Evolutionary conservation across 2,888 invertebrate species (phyloP).

Genomic region (Perizoma affinitatum): DNA sequence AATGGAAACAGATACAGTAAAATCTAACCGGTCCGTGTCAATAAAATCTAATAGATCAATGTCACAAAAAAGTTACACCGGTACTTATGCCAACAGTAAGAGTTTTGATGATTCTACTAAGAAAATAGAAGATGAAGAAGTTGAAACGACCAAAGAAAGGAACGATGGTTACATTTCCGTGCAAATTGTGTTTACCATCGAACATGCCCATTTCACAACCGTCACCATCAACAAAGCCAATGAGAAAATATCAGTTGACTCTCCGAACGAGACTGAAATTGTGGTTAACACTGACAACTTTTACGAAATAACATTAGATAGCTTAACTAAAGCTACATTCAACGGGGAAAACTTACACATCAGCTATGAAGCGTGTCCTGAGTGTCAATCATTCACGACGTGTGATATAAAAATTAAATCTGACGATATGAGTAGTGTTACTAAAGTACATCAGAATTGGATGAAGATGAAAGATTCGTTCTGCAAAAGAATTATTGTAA

Average conservation of each 20-base stretch:
- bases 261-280: constrained; percentile 64
- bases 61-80: constrained; percentile 55
- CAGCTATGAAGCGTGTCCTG: constrained; percentile 60
- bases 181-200: constrained; percentile 63
- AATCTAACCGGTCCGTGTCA: constrained; percentile 35
- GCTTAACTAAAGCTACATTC: constrained; percentile 61
- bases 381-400: constrained; percentile 60
- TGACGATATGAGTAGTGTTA: constrained; percentile 45
- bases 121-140: constrained; percentile 49
- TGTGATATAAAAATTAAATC: constrained; percentile 60
- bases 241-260: constrained; percentile 59
- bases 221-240: constrained; percentile 69
- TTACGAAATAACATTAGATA: constrained; percentile 63
- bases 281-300: constrained; percentile 54
- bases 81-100: constrained; percentile 29
- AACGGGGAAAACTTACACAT: constrained; percentile 63
- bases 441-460: constrained; percentile 58
- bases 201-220: constrained; percentile 82
- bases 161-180: constrained; percentile 70
- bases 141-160: constrained; percentile 42
- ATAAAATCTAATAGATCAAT: constrained; percentile 50
- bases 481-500: constrained; percentile 59
- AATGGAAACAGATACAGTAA: constrained; percentile 45
- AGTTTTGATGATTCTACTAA: constrained; percentile 45
- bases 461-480: constrained; percentile 71